Base-by-base conservation (phyloP, 2,888 invertebrate genomes). In the Omphaloscelis lunosa region DNA sequence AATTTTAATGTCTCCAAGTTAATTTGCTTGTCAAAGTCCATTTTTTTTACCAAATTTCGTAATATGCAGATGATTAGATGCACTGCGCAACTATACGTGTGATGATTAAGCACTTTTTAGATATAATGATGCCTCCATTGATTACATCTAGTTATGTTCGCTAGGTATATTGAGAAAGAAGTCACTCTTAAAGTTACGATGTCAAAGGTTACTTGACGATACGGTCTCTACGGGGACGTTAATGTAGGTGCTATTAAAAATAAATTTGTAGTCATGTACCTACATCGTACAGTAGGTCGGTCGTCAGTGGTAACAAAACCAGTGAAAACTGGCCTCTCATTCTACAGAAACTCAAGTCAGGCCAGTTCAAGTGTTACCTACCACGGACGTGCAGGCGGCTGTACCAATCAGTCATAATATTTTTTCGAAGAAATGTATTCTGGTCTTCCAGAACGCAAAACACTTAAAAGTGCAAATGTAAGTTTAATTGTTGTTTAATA, bases 81-180 rank as follows among this genome's bases (percentile, higher is more conserved):
- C n/a, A 45, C 9, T 8, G 7, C 15, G 34, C n/a, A 48, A 81
- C 27, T 20, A 67, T 27, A 23, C 29, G 27, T 27, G 3, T 23
- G 2, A 63, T 68, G 53, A 73, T 68, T 34, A 76, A 34, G 58
- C 67, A 51, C 23, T 70, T 73, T 62, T 39, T 7, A 12, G 15
- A 41, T 29, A 29, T 48, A 75, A 65, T 53, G 51, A 29, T 53
- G 34, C 51, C 53, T 48, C 51, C 34, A 74, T 53, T 61, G 29
- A 58, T 65, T 51, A 63, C 27, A 51, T 27, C 27, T 67, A 39
- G 27, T 4, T 48, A 51, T 39, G 11, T 34, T 63, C 20, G 39
- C 17, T 23, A 27, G 17, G 5, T 59, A n/a, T 62, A 59, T 83
- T 83, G 39, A 41, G 76, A 61, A 84, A 74, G 8, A 41, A 51